Evolutionary conservation across 1,140 invertebrate species (phyloP).

Genomic region (fruit fly (Drosophila melanogaster)): DNA sequence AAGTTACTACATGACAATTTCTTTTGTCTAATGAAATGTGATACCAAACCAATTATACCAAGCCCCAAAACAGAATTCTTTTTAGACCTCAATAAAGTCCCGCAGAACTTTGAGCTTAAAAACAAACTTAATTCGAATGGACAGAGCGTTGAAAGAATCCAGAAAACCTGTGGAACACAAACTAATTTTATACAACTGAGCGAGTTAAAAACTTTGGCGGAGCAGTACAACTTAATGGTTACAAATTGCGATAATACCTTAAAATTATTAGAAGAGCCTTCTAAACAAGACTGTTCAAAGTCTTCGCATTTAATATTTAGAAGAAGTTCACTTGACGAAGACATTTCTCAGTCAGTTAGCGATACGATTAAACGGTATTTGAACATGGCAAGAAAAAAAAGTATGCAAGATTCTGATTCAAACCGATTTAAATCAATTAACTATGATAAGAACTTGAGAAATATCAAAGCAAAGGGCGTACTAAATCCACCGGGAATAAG

Average conservation of each 20-base stretch:
- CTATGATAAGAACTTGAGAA: constrained; percentile 92
- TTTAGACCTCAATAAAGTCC: not conserved
- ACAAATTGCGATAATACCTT: not conserved
- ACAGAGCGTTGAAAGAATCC: constrained; percentile 13
- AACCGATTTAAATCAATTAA: constrained; percentile 94
- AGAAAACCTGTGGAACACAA: constrained; percentile 59
- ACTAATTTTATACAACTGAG: constrained; percentile 69
- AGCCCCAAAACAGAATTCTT: not conserved
- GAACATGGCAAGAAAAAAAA: constrained; percentile 93
- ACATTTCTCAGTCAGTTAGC: constrained; percentile 93
- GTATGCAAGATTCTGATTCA: constrained; percentile 89
- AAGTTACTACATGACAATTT: not conserved
- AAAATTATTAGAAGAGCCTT: constrained; percentile 45
- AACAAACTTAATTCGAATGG: not conserved
- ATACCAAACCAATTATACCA: constrained; percentile 8
- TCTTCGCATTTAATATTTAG: constrained; percentile 66
- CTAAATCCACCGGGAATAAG: constrained; percentile 90
- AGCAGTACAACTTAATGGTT: constrained; percentile 31
- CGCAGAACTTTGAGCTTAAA: not conserved
- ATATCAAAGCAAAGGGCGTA: constrained; percentile 92
- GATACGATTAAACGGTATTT: constrained; percentile 94
- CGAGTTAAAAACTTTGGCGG: constrained; percentile 62
- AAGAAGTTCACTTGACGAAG: constrained; percentile 91
- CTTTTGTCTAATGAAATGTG: not conserved
- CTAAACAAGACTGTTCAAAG: constrained; percentile 11